phyloP scores from a whole-genome alignment of 2,113 vertebrate species.

The Macrotis lagotis region DNA sequence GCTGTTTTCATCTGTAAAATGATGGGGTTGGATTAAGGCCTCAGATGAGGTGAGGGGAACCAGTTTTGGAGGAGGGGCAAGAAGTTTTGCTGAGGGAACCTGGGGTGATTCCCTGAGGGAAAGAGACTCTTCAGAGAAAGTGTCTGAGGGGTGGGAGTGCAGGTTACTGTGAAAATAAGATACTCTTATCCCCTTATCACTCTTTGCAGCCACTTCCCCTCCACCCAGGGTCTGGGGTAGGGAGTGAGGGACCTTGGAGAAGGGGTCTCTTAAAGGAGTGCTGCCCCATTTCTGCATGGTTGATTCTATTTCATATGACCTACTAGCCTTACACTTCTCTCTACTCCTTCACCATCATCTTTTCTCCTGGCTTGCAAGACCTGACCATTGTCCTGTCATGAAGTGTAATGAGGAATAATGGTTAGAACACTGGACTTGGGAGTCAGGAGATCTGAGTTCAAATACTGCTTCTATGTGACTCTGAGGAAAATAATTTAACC shows the following conservation, averaged over 20 bases:
- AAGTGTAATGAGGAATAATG: not conserved
- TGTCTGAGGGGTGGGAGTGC: conserved; percentile 49
- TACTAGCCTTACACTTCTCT: not conserved
- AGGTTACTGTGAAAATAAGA: conserved; percentile 72
- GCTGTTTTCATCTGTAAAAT: not conserved
- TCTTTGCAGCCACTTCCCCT: conserved; percentile 75
- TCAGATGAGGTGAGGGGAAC: not conserved
- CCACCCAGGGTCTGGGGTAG: conserved; percentile 67
- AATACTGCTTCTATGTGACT: not conserved
- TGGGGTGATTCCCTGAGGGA: conserved; percentile 12
- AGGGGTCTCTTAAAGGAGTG: conserved; percentile 74
- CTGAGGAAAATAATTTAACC: not conserved
- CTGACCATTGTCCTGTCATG: not conserved
- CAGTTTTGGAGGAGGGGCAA: not conserved
- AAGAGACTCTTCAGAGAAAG: conserved; percentile 16
- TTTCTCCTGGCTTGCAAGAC: not conserved
- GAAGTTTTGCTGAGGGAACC: not conserved
- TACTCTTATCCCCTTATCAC: conserved; percentile 75
- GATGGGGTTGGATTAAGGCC: not conserved
- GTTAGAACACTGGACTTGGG: no score
- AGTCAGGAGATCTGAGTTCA: not conserved
- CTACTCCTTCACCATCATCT: not conserved
- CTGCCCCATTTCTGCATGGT: conserved; percentile 7
- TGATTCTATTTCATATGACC: not conserved
- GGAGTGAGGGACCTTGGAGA: not conserved